These are phyloP conservation scores for Hirudinaria manillensis DNA, from an alignment of 2,888 invertebrate genomes.

Conservation along the genomic window DNA sequence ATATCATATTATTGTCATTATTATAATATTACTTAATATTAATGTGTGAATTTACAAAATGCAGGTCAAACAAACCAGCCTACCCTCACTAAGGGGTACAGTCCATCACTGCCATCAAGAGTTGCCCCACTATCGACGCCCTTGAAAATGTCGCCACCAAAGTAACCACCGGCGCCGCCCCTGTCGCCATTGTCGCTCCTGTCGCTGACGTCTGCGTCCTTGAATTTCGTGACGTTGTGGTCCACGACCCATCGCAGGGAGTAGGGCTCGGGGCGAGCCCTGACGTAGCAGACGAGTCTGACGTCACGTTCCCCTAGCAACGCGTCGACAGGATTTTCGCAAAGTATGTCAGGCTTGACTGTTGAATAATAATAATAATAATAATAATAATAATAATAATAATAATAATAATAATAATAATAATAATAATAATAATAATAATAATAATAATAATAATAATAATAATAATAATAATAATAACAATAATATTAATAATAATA, in stretches of 20 bases:
- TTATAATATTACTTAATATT: too few relatives aligned
- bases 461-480: constrained; percentile 5
- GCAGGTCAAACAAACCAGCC: not conserved
- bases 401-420: not conserved
- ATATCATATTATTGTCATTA: not conserved
- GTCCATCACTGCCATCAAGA: constrained; percentile 11
- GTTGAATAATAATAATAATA: not conserved
- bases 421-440: not conserved
- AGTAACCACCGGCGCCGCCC: not conserved
- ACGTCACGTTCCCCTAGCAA: constrained; percentile 4
- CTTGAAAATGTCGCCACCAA: not conserved
- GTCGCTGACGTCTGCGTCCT: not conserved
- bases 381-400: not conserved
- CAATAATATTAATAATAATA: constrained; percentile 5
- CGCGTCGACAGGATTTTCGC: not conserved
- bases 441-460: not conserved
- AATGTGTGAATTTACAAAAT: too few relatives aligned
- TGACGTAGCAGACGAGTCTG: constrained; percentile 20
- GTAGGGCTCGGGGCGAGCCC: constrained; percentile 25
- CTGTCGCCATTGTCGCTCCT: not conserved
- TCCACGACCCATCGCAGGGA: constrained; percentile 15
- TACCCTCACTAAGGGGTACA: not conserved
- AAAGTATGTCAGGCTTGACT: constrained; percentile 8
- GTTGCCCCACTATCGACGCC: too few relatives aligned
- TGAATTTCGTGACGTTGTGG: not conserved